A percentile compares a stretch with the other conserved stretches of the same genome.
phyloP scores from a whole-genome alignment of 2,888 invertebrate genomes.

The Apotomis betuletana region DNA sequence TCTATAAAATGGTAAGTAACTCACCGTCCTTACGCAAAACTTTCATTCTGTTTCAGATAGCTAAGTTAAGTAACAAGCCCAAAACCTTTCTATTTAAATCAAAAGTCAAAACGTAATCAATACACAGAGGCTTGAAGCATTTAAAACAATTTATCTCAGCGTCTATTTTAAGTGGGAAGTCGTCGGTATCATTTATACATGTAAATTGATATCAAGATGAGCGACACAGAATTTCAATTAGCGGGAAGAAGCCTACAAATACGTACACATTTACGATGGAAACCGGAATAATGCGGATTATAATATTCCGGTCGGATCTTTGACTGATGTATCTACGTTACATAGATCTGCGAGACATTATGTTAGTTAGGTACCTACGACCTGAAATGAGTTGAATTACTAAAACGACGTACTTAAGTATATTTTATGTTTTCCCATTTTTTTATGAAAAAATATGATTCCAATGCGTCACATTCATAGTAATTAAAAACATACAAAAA shows the following conservation, averaged over 20 bases:
- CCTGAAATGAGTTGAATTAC: not conserved
- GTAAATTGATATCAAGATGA: conserved; percentile 24
- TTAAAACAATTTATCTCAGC: not conserved
- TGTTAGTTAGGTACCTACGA: not conserved
- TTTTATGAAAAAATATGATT: too few species aligned
- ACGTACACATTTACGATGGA: conserved; percentile 3
- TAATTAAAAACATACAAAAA: too few species aligned
- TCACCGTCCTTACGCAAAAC: too few species aligned
- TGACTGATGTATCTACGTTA: not conserved
- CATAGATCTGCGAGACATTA: not conserved
- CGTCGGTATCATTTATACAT: not conserved
- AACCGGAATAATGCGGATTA: conserved; percentile 16
- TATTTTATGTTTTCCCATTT: too few species aligned
- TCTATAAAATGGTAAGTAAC: too few species aligned
- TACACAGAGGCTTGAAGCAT: not conserved
- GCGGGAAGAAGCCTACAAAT: conserved; percentile 24
- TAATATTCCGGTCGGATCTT: conserved; percentile 3
- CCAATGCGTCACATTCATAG: too few species aligned
- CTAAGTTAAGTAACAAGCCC: not conserved
- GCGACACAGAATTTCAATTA: conserved; percentile 29
- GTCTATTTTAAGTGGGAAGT: not conserved
- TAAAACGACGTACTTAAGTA: not conserved
- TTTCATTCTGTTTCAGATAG: too few species aligned
- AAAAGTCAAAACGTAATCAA: not conserved
- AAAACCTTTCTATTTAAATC: not conserved